Conservation (phyloP, 2,888 invertebrate genomes). For the Barypeithes pellucidus region DNA sequence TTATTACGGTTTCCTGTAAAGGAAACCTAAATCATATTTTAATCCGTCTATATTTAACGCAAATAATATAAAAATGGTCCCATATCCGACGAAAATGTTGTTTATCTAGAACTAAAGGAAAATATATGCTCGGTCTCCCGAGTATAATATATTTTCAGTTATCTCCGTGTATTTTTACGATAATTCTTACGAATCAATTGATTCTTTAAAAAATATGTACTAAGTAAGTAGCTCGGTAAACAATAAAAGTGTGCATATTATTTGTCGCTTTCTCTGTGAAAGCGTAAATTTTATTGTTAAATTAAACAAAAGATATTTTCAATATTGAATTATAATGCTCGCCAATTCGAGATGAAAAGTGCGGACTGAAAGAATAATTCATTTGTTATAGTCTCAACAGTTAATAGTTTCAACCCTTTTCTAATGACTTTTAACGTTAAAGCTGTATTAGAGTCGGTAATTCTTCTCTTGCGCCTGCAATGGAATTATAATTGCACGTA, state of each 20-base stretch:
- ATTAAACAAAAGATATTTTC: slow-evolving; percentile 36
- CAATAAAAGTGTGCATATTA: not conserved
- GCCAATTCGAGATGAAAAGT: not conserved
- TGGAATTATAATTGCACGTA: no score
- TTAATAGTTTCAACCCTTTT: no score
- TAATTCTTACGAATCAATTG: no score
- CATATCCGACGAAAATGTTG: not conserved
- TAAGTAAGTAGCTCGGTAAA: not conserved
- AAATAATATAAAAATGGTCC: no score
- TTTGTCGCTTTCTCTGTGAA: slow-evolving; percentile 29
- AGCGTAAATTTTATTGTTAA: slow-evolving; percentile 37
- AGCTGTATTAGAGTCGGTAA: no score
- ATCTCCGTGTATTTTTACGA: not conserved
- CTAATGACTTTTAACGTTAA: no score
- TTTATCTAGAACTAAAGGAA: not conserved
- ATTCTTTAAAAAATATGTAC: slow-evolving; percentile 8
- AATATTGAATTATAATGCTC: slow-evolving; percentile 2
- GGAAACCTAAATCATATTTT: no score
- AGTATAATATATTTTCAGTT: no score
- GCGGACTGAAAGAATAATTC: not conserved
- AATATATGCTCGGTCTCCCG: not conserved
- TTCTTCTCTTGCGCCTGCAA: no score
- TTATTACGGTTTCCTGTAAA: no score
- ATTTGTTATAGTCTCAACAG: no score
- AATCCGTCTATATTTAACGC: no score